Evolutionary conservation across 2,113 vertebrate species (phyloP).

Genomic region (Mystacornis crossleyi): DNA sequence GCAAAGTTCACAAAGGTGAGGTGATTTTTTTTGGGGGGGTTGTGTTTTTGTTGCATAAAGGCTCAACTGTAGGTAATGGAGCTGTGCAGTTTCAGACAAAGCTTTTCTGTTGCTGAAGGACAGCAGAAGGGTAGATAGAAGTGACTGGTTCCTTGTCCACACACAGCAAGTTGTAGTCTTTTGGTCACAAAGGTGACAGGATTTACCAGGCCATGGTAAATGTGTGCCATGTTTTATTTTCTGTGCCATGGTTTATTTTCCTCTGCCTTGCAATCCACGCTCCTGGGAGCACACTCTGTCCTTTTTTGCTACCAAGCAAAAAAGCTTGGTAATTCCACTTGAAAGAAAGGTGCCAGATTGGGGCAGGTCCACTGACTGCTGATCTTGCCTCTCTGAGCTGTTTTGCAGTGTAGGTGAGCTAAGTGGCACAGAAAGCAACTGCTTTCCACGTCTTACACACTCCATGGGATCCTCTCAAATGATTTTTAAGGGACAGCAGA

Average conservation of each 20-base stretch:
- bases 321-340: not conserved
- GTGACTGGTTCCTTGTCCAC: not conserved
- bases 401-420: not conserved
- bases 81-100: not conserved
- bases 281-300: not conserved
- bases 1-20: not conserved
- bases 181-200: not conserved
- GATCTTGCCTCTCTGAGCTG: not conserved
- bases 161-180: not conserved
- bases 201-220: not conserved
- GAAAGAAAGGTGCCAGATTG: not conserved
- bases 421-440: not conserved
- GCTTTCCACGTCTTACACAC: accelerated
- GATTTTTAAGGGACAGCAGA: not conserved
- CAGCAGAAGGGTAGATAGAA: not conserved
- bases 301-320: not conserved
- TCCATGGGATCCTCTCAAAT: not conserved
- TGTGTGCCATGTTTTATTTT: too few relatives aligned
- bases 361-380: not conserved
- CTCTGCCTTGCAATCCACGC: not conserved
- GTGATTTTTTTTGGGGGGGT: too few relatives aligned
- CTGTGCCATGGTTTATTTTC: not conserved
- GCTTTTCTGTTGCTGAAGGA: not conserved
- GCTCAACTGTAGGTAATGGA: not conserved
- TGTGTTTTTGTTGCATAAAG: not conserved